Evolutionary conservation across 2,797 vertebrate genomes (phyloP), one percentile per base, ranked within the genome.

Genomic region (Molossus molossus): DNA sequence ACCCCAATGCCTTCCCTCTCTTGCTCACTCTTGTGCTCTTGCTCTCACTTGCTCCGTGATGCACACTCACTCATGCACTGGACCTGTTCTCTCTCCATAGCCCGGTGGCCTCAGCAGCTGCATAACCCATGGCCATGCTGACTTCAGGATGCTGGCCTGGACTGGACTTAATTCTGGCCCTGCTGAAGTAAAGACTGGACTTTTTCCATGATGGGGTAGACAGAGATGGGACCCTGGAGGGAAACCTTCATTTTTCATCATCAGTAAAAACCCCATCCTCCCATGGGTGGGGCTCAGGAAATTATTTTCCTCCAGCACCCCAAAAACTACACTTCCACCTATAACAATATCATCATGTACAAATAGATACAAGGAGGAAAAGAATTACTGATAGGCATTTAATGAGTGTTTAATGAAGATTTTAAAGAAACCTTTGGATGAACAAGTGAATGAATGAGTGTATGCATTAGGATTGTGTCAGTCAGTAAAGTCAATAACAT

Each of bases 1-100:
- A 33, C 15, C 29, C 15, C n/a, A 33, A 27, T 0, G 15, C n/a
- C 18, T 67, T 67, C 1, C 15, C 0, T 1, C 65, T n/a, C 65
- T 67, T 33, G 65, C 65, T 33, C 65, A 45, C 40, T 45, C 40
- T 45, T 45, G 40, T 45, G 6, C 3, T 45, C 40, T 45, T 45
- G 40, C 40, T 45, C 40, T 45, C 40, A 45, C 40, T 45, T 45
- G 40, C 40, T 45, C 40, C 6, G 40, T 45, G 40, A 45, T 45
- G 40, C 6, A 6, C 40, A 45, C 40, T 45, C 40, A 45, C 40
- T 6, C 40, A 45, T 45, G 40, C 40, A 45, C 40, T 45, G 40
- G 6, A 45, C n/a, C 15, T 33, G n/a, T 67, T 67, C 3, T 67
- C 15, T n/a, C 65, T 33, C n/a, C n/a, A 67, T 33, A 18, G 65